phyloP scores from a whole-genome alignment of 2,797 vertebrate species.

The Ceryle rudis region DNA sequence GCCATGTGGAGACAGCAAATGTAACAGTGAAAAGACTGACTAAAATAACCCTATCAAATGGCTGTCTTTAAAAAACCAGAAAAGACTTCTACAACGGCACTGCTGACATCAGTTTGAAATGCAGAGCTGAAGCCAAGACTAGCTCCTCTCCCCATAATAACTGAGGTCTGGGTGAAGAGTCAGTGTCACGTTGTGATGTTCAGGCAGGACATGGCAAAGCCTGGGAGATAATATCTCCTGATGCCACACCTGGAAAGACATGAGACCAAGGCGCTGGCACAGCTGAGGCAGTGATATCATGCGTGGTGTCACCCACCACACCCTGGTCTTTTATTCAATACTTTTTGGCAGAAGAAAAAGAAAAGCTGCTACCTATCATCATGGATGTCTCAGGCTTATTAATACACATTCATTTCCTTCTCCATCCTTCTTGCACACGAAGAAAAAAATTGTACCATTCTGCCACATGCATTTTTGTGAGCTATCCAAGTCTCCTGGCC shows the following conservation, averaged over 20 bases:
- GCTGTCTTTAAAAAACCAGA: background rate
- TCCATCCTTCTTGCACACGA: background rate
- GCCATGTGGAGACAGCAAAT: background rate
- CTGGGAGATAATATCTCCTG: constrained; percentile 23
- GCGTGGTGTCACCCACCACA: constrained; percentile 24
- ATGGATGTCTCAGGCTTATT: background rate
- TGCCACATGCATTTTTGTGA: background rate
- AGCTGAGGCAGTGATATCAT: background rate
- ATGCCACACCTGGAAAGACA: constrained; percentile 30
- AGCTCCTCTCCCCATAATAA: background rate
- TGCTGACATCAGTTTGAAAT: background rate
- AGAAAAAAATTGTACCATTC: background rate
- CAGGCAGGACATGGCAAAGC: background rate
- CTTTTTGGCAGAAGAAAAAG: background rate
- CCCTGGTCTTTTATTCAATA: background rate
- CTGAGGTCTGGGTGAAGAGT: background rate
- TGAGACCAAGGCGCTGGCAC: background rate
- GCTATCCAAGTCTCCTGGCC: background rate
- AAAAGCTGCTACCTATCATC: background rate
- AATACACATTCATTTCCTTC: background rate
- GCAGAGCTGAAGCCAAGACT: background rate
- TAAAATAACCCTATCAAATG: background rate
- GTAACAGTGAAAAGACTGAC: background rate
- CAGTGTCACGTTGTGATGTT: background rate
- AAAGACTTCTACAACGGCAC: background rate